Base-by-base conservation (phyloP, 2,113 vertebrate species). In the Malurus elegans region DNA sequence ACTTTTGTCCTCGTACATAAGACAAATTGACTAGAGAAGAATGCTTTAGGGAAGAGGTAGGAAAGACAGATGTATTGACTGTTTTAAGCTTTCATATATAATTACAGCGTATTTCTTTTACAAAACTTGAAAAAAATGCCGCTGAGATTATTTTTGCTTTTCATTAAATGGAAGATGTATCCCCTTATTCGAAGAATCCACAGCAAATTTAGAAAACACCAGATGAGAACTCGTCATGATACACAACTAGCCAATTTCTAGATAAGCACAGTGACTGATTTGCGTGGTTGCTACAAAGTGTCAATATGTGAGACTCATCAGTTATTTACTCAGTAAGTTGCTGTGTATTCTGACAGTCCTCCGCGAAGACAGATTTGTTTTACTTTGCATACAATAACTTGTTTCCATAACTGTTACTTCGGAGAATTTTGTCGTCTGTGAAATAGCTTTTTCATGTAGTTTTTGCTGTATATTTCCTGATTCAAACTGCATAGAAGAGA, bases 381-480 rank as follows among this genome's bases (percentile, higher is more conserved):
- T 96, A 66, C 79, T 95, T 88, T 94, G 82, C 83, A 75, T 95
- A 91, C 74, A 95, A 79, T 96, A 95, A 67, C 86, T 83, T 91
- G 70, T 92, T 96, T 86, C 64, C 67, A 24, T 85, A 96, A 65
- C 60, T 85, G 50, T 90, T 93, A 13, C 91, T 93, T 91, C 76
- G 83, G 36, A 91, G 53, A 79, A 75, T 82, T 86, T 79, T 96
- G 62, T 96, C 51, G 71, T 89, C 56, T 84, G 61, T 92, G 67
- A 93, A 95, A 95, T 79, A 92, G 75, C 48, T 83, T 96, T 97
- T 72, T 95, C 78, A 45, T 87, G 67, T 96, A 45, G 12, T 53
- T 91, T 75, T 94, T 89, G 47, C 61, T 84, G 9, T 69, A 4
- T 84, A 65, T 92, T 66, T 90, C 48, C n/a, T 91, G 91, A 62